These are phyloP conservation scores for Malurus cyaneus DNA, from an alignment of 2,113 vertebrate species.

Conservation along the genomic window DNA sequence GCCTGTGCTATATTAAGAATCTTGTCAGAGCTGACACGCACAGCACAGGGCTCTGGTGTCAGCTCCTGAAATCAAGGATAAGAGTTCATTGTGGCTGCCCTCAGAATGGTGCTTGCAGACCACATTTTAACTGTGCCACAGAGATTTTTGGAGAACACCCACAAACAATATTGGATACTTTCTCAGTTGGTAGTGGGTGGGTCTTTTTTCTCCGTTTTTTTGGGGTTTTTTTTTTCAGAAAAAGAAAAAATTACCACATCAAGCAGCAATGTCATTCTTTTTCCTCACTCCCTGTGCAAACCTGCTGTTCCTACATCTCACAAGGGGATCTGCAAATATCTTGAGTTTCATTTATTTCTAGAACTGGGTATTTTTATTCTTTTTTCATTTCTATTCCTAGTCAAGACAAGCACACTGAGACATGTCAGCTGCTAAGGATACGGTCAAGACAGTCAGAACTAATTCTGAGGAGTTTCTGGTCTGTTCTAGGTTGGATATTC, in stretches of 20 bases:
- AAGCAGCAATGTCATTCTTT: conserved; percentile 20
- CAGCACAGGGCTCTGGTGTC: neutral
- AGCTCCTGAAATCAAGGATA: conserved; percentile 10
- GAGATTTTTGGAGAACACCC: conserved; percentile 33
- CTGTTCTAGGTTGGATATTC: neutral
- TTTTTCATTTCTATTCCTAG: neutral
- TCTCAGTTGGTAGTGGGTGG: neutral
- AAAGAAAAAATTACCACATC: neutral
- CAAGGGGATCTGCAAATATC: neutral
- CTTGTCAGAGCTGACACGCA: conserved; percentile 15
- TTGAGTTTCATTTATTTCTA: neutral
- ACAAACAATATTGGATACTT: neutral
- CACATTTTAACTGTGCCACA: conserved; percentile 52
- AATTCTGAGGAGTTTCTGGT: neutral
- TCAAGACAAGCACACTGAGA: neutral
- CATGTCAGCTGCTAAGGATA: neutral
- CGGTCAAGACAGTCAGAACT: neutral
- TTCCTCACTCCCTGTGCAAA: conserved; percentile 5
- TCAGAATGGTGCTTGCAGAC: conserved; percentile 26
- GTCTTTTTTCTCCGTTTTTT: neutral
- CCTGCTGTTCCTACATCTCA: neutral
- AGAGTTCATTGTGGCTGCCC: conserved; percentile 29
- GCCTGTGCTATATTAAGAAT: neutral
- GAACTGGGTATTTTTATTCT: neutral
- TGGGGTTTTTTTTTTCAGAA: neutral